Base-by-base conservation (phyloP, 2,797 vertebrate genomes). In the Halcyon badia region DNA sequence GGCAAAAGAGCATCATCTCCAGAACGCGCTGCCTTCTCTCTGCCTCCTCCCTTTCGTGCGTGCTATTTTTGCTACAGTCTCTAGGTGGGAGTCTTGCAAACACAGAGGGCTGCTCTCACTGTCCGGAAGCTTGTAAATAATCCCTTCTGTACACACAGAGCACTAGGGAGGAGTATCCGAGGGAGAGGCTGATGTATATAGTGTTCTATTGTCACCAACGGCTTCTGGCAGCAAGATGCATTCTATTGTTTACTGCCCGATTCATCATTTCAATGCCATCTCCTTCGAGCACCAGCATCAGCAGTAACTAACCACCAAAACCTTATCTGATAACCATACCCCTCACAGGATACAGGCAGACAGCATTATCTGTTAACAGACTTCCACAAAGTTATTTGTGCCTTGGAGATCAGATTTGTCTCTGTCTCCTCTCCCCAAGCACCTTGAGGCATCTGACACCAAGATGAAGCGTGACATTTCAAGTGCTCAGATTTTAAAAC, bases 31-130 rank as follows among this genome's bases (percentile, higher is more conserved):
- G 33, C 87, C 62, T 64, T 14, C 60, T 25, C 46, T 10, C 78
- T 35, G 81, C 75, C 83, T 90, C 78, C 94, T 95, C 87, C 72
- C 91, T 57, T 58, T 42, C 9, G 39, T 1, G 58, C 13, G 1
- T 71, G 96, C 83, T 96, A 48, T 61, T 85, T 83, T 22, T 60
- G 70, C 81, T 94, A 18, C 64, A 20, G 48, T 87, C 83, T 89
- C 72, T 61, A 62, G 88, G 92, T 83, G 95, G 81, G 84, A 84
- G 92, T 37, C 76, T 87, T 66, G 72, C 78, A 49, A 33, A 35
- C 82, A 51, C 61, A 19, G 56, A 64, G 52, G 12, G 57, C 64
- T 75, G 84, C 73, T 51, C 49, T 18, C 51, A 2, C 75, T 71
- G 85, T 16, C 70, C 94, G 57, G 65, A 5, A 4, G 12, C 62